Conservation (phyloP, 2,797 vertebrate species). For the Neoniphon sammara region DNA sequence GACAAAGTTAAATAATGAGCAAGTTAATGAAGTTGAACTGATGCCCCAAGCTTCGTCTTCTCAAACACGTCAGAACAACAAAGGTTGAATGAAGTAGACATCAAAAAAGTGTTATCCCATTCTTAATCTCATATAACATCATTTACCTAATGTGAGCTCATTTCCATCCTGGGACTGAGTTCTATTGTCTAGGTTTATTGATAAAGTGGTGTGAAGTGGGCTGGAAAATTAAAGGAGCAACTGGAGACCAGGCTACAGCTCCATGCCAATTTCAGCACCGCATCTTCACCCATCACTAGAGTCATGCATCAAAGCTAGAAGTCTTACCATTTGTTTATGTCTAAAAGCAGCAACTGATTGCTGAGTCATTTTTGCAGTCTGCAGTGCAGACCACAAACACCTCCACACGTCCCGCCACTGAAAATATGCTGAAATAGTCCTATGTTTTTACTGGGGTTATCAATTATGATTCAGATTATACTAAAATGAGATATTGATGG, state of each 20-base stretch:
- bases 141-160: slow-evolving; percentile 61
- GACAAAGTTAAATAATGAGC: slow-evolving; percentile 25
- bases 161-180: slow-evolving; percentile 20
- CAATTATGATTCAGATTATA: not conserved
- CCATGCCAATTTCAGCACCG: slow-evolving; percentile 8
- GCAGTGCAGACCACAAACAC: slow-evolving; percentile 1
- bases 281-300: slow-evolving; percentile 12
- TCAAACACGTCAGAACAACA: slow-evolving; percentile 26
- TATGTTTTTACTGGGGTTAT: not conserved
- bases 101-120: slow-evolving; percentile 51
- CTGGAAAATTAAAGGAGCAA: slow-evolving; percentile 60
- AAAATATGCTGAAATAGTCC: slow-evolving; percentile 5
- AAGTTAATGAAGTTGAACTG: slow-evolving; percentile 41
- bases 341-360: slow-evolving; percentile 9
- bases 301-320: slow-evolving; percentile 17
- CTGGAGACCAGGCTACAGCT: slow-evolving; percentile 2
- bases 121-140: slow-evolving; percentile 48
- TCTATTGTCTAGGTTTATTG: slow-evolving; percentile 38
- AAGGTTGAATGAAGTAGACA: slow-evolving; percentile 40
- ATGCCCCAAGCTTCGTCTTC: slow-evolving; percentile 37
- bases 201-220: slow-evolving; percentile 57
- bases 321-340: slow-evolving; percentile 25
- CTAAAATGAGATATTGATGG: not conserved
- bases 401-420: not conserved
- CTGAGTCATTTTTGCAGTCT: slow-evolving; percentile 53